Conservation (phyloP, 2,888 invertebrate species). For the Melanotus villosus region DNA sequence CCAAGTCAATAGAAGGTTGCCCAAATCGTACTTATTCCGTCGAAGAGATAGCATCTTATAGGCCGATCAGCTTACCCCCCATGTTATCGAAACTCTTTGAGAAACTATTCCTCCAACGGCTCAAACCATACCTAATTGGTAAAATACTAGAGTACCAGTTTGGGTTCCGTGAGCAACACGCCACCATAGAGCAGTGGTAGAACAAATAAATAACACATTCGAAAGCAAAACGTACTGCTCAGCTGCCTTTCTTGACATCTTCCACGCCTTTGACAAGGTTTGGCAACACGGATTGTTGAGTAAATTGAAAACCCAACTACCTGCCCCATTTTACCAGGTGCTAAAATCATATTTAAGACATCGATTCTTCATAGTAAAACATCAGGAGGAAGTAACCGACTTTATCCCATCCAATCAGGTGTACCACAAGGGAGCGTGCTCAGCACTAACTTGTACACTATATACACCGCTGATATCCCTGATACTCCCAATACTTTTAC, state of each 20-base stretch:
- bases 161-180: too few relatives aligned
- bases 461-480: too few relatives aligned
- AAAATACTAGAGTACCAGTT: background rate
- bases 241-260: background rate
- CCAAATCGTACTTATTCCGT: background rate
- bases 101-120: background rate
- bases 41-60: background rate
- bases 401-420: too few relatives aligned
- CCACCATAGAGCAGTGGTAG: background rate
- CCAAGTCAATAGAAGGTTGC: too few relatives aligned
- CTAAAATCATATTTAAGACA: background rate
- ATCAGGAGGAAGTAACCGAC: too few relatives aligned
- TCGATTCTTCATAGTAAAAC: background rate
- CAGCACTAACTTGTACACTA: too few relatives aligned
- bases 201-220: background rate
- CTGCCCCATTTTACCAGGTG: too few relatives aligned
- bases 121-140: background rate
- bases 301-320: background rate
- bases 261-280: background rate
- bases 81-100: background rate
- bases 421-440: too few relatives aligned
- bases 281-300: background rate
- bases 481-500: too few relatives aligned
- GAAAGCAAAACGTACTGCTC: background rate
- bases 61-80: too few relatives aligned